These are phyloP conservation scores for Luscinia megarhynchos DNA, from an alignment of 2,797 vertebrate genomes.

Conservation along the genomic window DNA sequence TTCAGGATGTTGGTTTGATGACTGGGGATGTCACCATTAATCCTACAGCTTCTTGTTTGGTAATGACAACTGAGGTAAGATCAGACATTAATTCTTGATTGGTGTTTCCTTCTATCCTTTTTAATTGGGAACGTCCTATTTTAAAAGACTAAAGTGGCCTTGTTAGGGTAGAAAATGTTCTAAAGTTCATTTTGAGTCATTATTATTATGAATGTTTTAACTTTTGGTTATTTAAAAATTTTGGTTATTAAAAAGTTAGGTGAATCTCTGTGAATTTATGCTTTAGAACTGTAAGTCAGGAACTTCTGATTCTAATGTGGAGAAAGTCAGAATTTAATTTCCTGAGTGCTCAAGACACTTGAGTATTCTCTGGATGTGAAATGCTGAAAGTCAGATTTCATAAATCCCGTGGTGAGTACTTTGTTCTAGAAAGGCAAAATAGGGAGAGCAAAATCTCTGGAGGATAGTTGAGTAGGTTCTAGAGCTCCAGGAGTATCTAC, in stretches of 20 bases:
- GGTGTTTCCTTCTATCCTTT: neutral
- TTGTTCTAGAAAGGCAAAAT: neutral
- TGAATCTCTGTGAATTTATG: neutral
- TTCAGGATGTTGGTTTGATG: conserved; percentile 98
- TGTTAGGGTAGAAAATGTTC: neutral
- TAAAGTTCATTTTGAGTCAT: neutral
- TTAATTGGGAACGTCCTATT: neutral
- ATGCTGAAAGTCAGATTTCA: neutral
- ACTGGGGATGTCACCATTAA: conserved; percentile 99
- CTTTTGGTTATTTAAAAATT: neutral
- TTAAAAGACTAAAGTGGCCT: neutral
- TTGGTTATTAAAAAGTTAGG: neutral
- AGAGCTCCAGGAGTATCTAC: neutral
- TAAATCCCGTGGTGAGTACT: neutral
- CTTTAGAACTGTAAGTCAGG: neutral
- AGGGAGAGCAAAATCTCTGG: neutral
- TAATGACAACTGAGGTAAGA: conserved; percentile 98
- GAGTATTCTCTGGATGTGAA: neutral
- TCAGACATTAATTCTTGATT: neutral
- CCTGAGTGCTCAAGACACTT: neutral
- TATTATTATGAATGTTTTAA: neutral
- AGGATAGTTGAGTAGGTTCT: neutral
- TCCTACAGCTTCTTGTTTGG: conserved; percentile 95
- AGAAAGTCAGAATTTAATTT: neutral
- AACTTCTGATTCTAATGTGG: neutral